A percentile compares a stretch with the other conserved stretches of the same genome.
These are phyloP conservation scores for Peromyscus polionotus DNA, from an alignment of 2,113 vertebrate species.

Conservation along the genomic window DNA sequence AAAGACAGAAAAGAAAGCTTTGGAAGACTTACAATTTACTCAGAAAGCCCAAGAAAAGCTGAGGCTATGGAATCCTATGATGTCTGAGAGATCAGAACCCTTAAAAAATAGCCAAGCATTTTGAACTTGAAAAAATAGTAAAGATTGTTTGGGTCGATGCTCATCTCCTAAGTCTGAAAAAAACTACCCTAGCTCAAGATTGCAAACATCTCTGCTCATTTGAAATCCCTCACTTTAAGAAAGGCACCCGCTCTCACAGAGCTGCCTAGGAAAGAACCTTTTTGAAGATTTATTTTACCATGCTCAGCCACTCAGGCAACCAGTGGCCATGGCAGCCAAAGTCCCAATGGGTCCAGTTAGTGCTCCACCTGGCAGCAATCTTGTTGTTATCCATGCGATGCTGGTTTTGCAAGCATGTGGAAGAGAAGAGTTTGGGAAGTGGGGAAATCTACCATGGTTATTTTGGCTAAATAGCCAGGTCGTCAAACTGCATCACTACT, in stretches of 20 bases:
- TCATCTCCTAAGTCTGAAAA: not conserved
- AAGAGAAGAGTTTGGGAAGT: not conserved
- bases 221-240: not conserved
- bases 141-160: not conserved
- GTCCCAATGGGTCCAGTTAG: not conserved
- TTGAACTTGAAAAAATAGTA: not conserved
- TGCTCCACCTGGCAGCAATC: not conserved
- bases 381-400: not conserved
- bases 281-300: not conserved
- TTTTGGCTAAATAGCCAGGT: not conserved
- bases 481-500: not conserved
- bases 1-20: not conserved
- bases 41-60: not conserved
- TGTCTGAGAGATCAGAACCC: not conserved
- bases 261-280: not conserved
- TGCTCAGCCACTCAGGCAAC: not conserved
- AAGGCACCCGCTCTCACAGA: not conserved
- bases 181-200: not conserved
- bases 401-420: not conserved
- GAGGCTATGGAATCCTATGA: not conserved
- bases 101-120: not conserved
- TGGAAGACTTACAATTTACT: not conserved
- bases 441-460: not conserved
- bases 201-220: not conserved
- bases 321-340: no score